phyloP scores from a whole-genome alignment of 1,140 invertebrate species.

The Macrobrachium rosenbergii region DNA sequence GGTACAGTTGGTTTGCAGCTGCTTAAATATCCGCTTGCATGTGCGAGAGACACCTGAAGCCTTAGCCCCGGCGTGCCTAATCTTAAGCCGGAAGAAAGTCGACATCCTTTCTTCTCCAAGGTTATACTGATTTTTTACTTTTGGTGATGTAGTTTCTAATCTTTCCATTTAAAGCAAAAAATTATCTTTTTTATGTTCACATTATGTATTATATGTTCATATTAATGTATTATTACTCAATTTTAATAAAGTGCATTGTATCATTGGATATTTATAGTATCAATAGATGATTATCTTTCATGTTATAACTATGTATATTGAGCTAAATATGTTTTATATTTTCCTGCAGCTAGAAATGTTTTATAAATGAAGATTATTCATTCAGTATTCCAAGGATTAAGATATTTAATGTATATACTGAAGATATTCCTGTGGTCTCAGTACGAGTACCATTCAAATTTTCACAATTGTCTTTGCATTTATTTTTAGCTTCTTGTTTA shows the following conservation, averaged over 20 bases:
- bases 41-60: conserved; percentile 40
- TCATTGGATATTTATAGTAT: background rate
- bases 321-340: too few relatives aligned
- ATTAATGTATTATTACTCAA: background rate
- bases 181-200: background rate
- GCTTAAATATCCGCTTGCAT: conserved; percentile 48
- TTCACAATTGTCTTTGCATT: background rate
- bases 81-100: conserved; percentile 38
- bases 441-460: too few relatives aligned
- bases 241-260: too few relatives aligned
- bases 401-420: background rate
- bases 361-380: too few relatives aligned
- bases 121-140: background rate
- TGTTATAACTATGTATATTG: background rate
- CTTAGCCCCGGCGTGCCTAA: conserved; percentile 38
- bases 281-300: background rate
- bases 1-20: conserved; percentile 50
- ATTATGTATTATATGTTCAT: background rate
- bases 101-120: conserved; percentile 53
- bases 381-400: background rate
- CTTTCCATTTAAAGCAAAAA: background rate
- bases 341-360: too few relatives aligned
- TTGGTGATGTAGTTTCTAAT: too few relatives aligned
- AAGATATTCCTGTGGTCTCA: background rate
- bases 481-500: background rate